These are phyloP conservation scores for Pristionchus japonicus DNA, from an alignment of 2,888 invertebrate species.

Conservation along the genomic window DNA sequence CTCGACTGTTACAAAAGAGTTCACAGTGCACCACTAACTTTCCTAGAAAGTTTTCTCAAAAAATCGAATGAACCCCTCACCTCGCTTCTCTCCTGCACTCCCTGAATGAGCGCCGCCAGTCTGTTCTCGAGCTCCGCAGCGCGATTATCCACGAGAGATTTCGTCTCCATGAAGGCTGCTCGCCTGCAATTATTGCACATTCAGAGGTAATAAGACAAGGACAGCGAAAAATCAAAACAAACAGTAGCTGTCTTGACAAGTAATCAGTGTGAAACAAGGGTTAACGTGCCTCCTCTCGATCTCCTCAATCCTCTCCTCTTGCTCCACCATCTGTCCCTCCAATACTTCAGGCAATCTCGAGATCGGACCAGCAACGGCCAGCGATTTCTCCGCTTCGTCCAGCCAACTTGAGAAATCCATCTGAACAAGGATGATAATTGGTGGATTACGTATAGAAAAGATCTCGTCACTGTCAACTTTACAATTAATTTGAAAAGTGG, in stretches of 20 bases:
- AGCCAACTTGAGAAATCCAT: constrained; percentile 30
- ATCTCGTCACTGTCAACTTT: too few species aligned
- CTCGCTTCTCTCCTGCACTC: constrained; percentile 92
- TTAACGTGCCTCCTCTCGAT: constrained; percentile 50
- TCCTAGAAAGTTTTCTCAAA: too few species aligned
- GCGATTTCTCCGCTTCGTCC: constrained; percentile 1
- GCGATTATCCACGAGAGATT: constrained; percentile 90
- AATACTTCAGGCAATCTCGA: constrained; percentile 89
- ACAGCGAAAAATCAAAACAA: too few species aligned
- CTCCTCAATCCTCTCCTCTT: constrained; percentile 80
- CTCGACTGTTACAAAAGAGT: too few species aligned
- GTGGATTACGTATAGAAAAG: too few species aligned
- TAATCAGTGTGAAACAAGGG: too few species aligned
- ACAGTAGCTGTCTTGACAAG: too few species aligned
- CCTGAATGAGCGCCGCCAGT: constrained; percentile 96
- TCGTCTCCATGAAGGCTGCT: constrained; percentile 58
- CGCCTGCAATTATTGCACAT: constrained; percentile 50
- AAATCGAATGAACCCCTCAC: too few species aligned
- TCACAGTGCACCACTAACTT: too few species aligned
- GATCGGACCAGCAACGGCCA: constrained; percentile 6
- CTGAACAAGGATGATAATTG: too few species aligned
- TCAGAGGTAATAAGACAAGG: too few species aligned
- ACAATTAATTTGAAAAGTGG: too few species aligned
- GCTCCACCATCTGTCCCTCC: constrained; percentile 93
- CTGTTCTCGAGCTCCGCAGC: constrained; percentile 95